Base-by-base conservation (phyloP, 2,797 vertebrate species). In the Diplodus sargus region DNA sequence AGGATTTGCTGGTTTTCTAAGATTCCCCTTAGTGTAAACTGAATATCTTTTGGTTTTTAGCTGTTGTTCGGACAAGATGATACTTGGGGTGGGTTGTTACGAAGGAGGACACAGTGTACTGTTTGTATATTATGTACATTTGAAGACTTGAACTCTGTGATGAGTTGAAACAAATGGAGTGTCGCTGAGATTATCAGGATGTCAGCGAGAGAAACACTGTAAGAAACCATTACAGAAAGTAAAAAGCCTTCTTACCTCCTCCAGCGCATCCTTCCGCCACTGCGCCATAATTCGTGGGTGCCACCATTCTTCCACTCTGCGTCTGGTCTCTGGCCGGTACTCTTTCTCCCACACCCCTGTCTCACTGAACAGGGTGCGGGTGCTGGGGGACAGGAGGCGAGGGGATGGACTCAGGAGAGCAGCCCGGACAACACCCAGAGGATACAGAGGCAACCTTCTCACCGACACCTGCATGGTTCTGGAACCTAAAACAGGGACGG, bases 221-320 rank as follows among this genome's bases (percentile, higher is more conserved):
- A 8, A 3, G 34, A n/a, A 39, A 53, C 58, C 45, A 5, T 23
- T 9, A 30, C 43, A 18, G 42, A 11, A 34, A 43, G 42, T 25
- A 15, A 48, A 67, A 70, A 54, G 20, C 49, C 63, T 63, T 86
- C 92, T 95, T 92, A 98, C 98, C 84, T 97, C 91, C 4, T 83
- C 83, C 72, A 94, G 87, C 8, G 90, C 83, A 23, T 91, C 90
- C 79, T 65, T 94, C 71, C 74, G 91, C 89, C 94, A 95, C 49
- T 95, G 92, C 1, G 96, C 94, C 91, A 97, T 97, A 78, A 98
- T 94, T 70, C 93, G 95, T 0, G 93, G 94, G 23, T 92, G 94
- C 98, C 98, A 99, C 96, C 97, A 97, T 45, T 85, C 92, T 88
- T 99, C 98, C 23, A 99, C 96, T 77, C 74, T 94, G 64, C 86